Conservation (phyloP, 1,140 invertebrate species). For the Hyles vespertilio region DNA sequence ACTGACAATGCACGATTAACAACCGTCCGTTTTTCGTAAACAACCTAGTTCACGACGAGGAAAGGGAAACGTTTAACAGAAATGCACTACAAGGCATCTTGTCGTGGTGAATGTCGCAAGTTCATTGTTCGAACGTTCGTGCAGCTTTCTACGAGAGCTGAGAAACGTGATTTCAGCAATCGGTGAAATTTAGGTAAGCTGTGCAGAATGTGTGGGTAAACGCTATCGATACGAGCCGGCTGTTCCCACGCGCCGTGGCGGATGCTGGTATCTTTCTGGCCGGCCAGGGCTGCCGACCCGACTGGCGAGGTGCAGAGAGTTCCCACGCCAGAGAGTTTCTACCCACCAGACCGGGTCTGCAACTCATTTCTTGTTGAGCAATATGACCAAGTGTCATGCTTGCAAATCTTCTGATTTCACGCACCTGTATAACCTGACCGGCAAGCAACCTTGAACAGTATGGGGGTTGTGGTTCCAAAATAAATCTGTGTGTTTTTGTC, state of each 20-base stretch:
- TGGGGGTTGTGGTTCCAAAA: too few species aligned
- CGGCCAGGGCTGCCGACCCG: not conserved
- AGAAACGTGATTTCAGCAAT: too few species aligned
- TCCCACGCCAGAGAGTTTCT: slow-evolving; percentile 3
- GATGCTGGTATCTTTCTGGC: slow-evolving; percentile 6
- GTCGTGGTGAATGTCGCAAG: slow-evolving; percentile 14
- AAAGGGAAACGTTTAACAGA: slow-evolving; percentile 10
- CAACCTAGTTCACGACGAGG: too few species aligned
- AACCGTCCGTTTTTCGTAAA: too few species aligned
- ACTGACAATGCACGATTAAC: too few species aligned
- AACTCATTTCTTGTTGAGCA: not conserved
- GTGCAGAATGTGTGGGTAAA: too few species aligned
- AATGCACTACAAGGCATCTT: slow-evolving; percentile 4
- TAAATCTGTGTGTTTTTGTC: not conserved
- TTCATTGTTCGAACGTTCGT: too few species aligned
- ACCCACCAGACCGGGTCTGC: not conserved
- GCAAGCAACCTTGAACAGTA: not conserved
- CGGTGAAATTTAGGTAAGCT: too few species aligned
- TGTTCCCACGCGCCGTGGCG: slow-evolving; percentile 17
- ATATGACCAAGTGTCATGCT: not conserved
- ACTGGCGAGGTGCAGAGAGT: slow-evolving; percentile 1
- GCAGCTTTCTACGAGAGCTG: too few species aligned
- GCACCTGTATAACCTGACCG: not conserved
- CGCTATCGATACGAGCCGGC: too few species aligned
- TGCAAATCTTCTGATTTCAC: too few species aligned